Base-by-base conservation (phyloP, 2,888 invertebrate species). In the Leptura quadrifasciata region DNA sequence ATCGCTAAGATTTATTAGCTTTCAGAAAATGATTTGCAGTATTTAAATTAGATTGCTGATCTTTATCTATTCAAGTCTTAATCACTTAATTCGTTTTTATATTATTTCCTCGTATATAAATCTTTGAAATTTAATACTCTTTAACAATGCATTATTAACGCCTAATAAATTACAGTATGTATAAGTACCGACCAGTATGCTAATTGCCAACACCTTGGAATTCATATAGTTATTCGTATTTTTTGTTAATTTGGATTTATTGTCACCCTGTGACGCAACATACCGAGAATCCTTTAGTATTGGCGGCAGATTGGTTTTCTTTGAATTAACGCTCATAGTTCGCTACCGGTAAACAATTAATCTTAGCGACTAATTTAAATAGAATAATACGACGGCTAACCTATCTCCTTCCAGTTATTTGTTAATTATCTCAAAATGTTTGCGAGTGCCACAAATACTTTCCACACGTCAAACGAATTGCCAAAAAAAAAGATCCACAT, bases 61-160 rank as follows among this genome's bases (percentile, higher is more conserved):
- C n/a, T 1, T 47, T 47, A 47, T 47, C 47, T 47, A 15, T 5
- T 61, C 17, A 61, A 31, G 17, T 61, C 31, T 61, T 31, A 61
- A 61, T 61, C n/a, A 31, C 17, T 47, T 47, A 61, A 17, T n/a
- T 31, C 58, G 15, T 58, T 61, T 61, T 15, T 60, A n/a, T n/a
- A 5, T 61, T 12, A 31, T 27, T 61, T 61, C 60, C 60, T 61
- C 27, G 17, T 61, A n/a, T n/a, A 61, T 61, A 61, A 61, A 61
- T 61, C 17, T 47, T 31, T 15, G 60, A 61, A 31, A 31, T 27
- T 27, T 17, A 31, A 27, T 31, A 27, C 5, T 31, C n/a, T 47
- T 47, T 47, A 61, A 61, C 60, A 61, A 61, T 61, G 27, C 27
- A 10, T 61, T 61, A 61, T 9, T 12, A 31, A 17, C 31, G 31